Percentiles rank a stretch among this genome's conserved stretches.
These are phyloP conservation scores for Bos taurus DNA, from an alignment of 2,113 vertebrate species.

Conservation along the genomic window DNA sequence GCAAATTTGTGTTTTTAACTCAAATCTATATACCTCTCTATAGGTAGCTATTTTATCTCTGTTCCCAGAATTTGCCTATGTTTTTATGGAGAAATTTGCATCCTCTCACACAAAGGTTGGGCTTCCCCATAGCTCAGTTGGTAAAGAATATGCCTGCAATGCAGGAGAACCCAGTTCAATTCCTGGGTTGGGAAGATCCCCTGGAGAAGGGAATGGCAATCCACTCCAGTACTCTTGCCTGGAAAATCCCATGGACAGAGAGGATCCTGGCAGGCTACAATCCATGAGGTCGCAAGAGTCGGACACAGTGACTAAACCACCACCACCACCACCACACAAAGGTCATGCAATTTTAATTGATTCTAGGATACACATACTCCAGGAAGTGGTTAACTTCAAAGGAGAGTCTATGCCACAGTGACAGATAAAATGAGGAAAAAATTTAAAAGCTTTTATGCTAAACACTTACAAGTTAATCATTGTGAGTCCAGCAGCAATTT, in stretches of 20 bases:
- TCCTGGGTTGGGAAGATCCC: neutral
- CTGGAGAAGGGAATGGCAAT: neutral
- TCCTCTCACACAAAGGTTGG: neutral
- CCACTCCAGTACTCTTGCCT: neutral
- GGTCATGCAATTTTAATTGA: neutral
- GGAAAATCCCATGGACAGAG: neutral
- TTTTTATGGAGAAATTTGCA: neutral
- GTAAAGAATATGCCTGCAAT: neutral
- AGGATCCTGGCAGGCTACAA: neutral
- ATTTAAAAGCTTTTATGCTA: neutral
- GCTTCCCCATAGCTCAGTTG: neutral
- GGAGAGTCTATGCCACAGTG: neutral
- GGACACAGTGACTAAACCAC: neutral
- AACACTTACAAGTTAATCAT: neutral
- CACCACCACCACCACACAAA: neutral
- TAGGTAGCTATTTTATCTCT: neutral
- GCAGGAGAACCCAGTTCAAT: neutral
- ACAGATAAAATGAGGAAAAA: neutral
- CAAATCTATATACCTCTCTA: neutral
- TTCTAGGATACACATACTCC: neutral
- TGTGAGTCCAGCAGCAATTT: neutral
- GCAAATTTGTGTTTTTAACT: neutral
- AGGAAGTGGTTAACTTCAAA: neutral
- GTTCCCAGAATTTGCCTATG: neutral
- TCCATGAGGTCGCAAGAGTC: neutral